Conservation (phyloP, 1,140 invertebrate species). For the Bilobella aurantiaca region DNA sequence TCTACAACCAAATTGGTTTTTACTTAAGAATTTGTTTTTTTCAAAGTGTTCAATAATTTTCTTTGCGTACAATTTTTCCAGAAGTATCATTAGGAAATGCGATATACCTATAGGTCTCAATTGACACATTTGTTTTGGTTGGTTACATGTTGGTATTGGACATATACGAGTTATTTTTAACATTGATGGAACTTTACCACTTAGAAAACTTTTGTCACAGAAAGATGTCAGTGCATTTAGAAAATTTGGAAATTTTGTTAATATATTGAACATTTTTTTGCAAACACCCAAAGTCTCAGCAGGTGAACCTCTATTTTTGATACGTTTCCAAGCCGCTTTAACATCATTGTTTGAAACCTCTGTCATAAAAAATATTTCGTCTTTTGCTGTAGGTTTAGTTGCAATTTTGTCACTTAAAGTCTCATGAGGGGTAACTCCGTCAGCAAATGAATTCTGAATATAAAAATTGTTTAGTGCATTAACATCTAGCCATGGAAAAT, state of each 20-base stretch:
- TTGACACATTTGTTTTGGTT: not conserved
- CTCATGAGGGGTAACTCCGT: not conserved
- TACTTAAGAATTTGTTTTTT: not conserved
- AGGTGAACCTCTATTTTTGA: not conserved
- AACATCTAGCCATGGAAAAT: not conserved
- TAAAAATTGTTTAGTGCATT: not conserved
- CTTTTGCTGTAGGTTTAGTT: not conserved
- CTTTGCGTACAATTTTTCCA: not conserved
- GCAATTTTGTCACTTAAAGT: not conserved
- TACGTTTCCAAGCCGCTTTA: not conserved
- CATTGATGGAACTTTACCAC: not conserved
- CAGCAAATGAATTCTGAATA: not conserved
- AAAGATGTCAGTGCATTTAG: not conserved
- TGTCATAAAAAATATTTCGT: not conserved
- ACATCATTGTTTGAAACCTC: not conserved
- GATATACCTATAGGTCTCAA: not conserved
- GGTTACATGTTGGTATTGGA: not conserved
- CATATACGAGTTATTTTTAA: not conserved
- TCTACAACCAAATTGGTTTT: conserved; percentile 15
- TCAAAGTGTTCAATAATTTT: not conserved
- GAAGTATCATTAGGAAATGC: not conserved
- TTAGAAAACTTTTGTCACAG: not conserved
- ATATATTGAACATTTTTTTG: conserved; percentile 1
- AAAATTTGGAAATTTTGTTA: not conserved
- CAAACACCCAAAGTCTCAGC: not conserved